Percentiles rank a stretch among this genome's conserved stretches.
Evolutionary conservation across 2,113 vertebrate species (phyloP).

Genomic region (Oreotrochilus melanogaster): DNA sequence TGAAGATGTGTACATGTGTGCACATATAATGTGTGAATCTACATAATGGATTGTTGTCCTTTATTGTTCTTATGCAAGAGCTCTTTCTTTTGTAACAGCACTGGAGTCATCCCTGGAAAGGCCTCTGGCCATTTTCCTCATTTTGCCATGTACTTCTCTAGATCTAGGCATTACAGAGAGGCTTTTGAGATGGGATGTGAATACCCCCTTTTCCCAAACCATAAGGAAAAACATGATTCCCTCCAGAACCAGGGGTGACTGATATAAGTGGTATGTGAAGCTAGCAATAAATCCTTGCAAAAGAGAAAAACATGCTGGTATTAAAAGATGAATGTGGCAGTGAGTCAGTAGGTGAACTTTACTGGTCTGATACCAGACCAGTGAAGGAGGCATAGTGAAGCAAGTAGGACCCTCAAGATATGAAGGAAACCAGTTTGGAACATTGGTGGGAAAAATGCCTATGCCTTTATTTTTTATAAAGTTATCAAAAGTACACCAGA

Average conservation of each 20-base stretch:
- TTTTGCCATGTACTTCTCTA: background rate
- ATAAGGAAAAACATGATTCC: background rate
- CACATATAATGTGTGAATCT: no score
- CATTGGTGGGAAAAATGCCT: background rate
- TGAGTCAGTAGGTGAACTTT: background rate
- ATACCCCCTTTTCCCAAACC: background rate
- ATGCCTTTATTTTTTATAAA: no score
- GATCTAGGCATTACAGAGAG: background rate
- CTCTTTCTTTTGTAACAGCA: background rate
- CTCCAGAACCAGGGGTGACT: background rate
- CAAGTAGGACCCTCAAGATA: background rate
- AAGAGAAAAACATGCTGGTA: background rate
- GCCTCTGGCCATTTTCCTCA: background rate
- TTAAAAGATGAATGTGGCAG: background rate
- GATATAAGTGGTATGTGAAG: background rate
- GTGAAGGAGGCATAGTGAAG: background rate
- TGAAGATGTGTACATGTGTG: background rate
- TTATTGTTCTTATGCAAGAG: background rate
- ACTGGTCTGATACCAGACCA: background rate
- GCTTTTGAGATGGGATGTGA: background rate
- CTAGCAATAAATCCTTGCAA: background rate
- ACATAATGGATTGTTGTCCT: fast-evolving
- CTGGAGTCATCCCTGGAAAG: background rate
- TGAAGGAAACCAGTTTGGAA: background rate
- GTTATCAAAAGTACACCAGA: background rate